phyloP scores from a whole-genome alignment of 2,888 invertebrate species.

The Zaprionus obscuricornis region DNA sequence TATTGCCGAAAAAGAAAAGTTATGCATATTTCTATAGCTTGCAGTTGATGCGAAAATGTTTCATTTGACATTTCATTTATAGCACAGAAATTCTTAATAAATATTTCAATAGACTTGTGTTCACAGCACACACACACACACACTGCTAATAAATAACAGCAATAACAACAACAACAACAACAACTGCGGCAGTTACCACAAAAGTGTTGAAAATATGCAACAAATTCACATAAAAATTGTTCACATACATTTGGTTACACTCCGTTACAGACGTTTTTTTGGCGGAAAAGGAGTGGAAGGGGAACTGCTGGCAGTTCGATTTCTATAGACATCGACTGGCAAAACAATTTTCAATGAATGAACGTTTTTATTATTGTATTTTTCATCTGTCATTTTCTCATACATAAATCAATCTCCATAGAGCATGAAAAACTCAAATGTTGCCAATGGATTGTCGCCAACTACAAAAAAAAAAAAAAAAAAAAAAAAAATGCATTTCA shows the following conservation, averaged over 20 bases:
- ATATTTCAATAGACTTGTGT: not conserved
- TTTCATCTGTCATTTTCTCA: conserved; percentile 63
- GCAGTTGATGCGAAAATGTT: too few species aligned
- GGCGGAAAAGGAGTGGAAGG: too few species aligned
- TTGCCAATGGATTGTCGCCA: conserved; percentile 26
- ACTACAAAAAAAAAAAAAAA: too few species aligned
- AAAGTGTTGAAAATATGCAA: conserved; percentile 57
- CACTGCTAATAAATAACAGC: conserved; percentile 48
- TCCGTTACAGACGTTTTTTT: not conserved
- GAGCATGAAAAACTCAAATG: conserved; percentile 20
- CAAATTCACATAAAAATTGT: conserved; percentile 47
- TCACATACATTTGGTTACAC: conserved; percentile 35
- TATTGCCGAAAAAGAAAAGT: too few species aligned
- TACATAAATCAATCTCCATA: conserved; percentile 64
- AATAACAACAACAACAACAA: too few species aligned
- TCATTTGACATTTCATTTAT: too few species aligned
- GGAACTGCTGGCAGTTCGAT: not conserved
- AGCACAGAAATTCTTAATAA: too few species aligned
- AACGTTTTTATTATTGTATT: conserved; percentile 61
- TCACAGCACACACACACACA: conserved; percentile 8
- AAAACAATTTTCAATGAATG: conserved; percentile 54
- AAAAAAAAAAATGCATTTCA: conserved; percentile 29
- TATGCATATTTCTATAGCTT: too few species aligned
- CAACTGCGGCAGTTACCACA: conserved; percentile 45
- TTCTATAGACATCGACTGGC: conserved; percentile 29